A percentile compares a stretch with the other conserved stretches of the same genome.
Evolutionary conservation across 2,113 vertebrate species (phyloP).

Genomic region (Amblyornis subalaris): DNA sequence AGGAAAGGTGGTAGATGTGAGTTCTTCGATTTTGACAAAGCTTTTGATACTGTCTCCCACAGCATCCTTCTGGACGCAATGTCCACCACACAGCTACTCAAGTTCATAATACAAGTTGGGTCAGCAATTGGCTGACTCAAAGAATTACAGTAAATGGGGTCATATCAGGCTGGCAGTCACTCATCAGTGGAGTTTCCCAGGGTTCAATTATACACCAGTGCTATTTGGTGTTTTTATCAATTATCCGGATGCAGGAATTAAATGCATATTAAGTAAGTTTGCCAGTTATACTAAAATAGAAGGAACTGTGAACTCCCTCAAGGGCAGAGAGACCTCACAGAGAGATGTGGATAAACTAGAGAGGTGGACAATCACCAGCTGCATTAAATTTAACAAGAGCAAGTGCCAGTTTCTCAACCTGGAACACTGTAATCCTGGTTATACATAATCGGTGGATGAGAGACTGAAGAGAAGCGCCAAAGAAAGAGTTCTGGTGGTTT

Average conservation of each 20-base stretch:
- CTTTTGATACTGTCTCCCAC: neutral
- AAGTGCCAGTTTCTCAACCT: neutral
- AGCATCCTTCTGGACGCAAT: neutral
- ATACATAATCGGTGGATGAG: neutral
- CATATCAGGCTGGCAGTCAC: neutral
- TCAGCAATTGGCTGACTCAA: neutral
- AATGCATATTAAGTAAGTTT: neutral
- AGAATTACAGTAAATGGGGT: neutral
- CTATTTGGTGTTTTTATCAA: neutral
- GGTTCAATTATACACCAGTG: neutral
- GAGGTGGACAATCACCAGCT: neutral
- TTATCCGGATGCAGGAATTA: neutral
- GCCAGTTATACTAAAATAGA: neutral
- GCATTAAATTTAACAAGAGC: neutral
- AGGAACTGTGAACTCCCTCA: neutral
- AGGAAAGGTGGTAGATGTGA: neutral
- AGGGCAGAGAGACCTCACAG: neutral
- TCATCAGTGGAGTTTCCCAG: neutral
- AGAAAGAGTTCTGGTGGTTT: neutral
- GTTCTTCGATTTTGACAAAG: neutral
- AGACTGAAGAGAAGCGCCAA: neutral
- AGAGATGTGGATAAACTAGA: neutral
- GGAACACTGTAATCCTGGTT: neutral
- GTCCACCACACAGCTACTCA: neutral
- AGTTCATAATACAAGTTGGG: rapidly evolving